phyloP scores from a whole-genome alignment of 2,888 invertebrate genomes.

The Nipponacmea schrenckii region DNA sequence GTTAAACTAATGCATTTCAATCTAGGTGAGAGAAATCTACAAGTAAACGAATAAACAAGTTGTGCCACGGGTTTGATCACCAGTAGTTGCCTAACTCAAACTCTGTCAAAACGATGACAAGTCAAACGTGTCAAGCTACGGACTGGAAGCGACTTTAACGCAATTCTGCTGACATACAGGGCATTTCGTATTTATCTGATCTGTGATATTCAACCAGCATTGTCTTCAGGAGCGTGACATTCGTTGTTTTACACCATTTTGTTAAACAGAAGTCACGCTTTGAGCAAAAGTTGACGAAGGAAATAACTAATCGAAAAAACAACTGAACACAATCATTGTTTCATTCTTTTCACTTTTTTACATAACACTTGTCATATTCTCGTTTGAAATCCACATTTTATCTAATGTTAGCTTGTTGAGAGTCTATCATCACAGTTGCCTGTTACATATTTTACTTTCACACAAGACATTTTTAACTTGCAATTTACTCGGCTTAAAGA shows the following conservation, averaged over 20 bases:
- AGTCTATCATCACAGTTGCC: too few species aligned
- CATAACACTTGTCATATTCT: background rate
- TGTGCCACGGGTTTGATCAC: conserved; percentile 17
- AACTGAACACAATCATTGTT: conserved; percentile 10
- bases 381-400: too few species aligned
- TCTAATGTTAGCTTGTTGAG: too few species aligned
- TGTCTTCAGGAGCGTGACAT: conserved; percentile 21
- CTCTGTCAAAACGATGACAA: conserved; percentile 16
- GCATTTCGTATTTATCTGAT: conserved; percentile 23
- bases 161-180: conserved; percentile 19
- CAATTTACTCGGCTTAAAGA: too few species aligned
- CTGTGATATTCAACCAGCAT: conserved; percentile 14
- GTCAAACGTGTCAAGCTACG: conserved; percentile 15
- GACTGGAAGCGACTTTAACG: conserved; percentile 13
- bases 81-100: conserved; percentile 14
- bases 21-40: conserved; percentile 18
- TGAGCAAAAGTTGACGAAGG: conserved; percentile 16
- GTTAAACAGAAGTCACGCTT: conserved; percentile 21
- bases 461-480: too few species aligned
- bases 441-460: too few species aligned
- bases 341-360: conserved; percentile 1
- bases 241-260: conserved; percentile 21
- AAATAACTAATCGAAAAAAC: conserved; percentile 16
- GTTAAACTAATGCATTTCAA: conserved; percentile 24
- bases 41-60: conserved; percentile 19